Base-by-base conservation (phyloP, 2,113 vertebrate genomes). In the Pristiophorus japonicus region DNA sequence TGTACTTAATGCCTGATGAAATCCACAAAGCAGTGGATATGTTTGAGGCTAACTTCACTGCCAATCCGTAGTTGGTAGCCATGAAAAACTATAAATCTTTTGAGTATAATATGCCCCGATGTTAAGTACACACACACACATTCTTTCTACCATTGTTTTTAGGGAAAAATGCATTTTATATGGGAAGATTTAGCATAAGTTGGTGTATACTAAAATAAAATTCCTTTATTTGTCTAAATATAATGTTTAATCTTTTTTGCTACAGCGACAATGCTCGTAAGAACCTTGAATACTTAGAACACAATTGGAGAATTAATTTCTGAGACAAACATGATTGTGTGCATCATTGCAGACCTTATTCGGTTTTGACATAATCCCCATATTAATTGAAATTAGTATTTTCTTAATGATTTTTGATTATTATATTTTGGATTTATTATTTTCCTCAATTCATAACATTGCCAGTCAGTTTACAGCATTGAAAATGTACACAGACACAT, bases 1-100 rank as follows among this genome's bases (percentile, higher is more conserved):
- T 88, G 87, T 30, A 90, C 4, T 34, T 62, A 47, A 85, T 85
- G 51, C 27, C 87, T 90, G 87, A 90, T 90, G 87, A 62, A 90
- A 90, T 62, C 24, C 4, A 34, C 87, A 59, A 42, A 45, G 78
- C 30, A 90, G 34, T 90, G 87, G 51, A 34, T 22, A 85, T 30
- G 27, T 27, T 73, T 81, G 18, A n/a, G 45, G 51, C 81, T 84
- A 90, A 90, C 8, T 12, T 59, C 24, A 16, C 24, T 59, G 30
- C 27, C 51, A 81, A 7, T 20, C 78, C 38, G 18, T 59, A 30
- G 47, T 62, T 90, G 11, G 87, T 59, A 62, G 27, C 85, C 27
- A 34, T 88, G 85, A 88, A 88, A 88, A 88, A 38, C 45, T 11
- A 55, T 88, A 30, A 55, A 88, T 55, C 47, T 88, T 55, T 30